Percentiles rank a stretch among this genome's conserved stretches.
These are phyloP conservation scores for Lasioglossum marginatum DNA, from an alignment of 2,888 invertebrate species.

Conservation along the genomic window DNA sequence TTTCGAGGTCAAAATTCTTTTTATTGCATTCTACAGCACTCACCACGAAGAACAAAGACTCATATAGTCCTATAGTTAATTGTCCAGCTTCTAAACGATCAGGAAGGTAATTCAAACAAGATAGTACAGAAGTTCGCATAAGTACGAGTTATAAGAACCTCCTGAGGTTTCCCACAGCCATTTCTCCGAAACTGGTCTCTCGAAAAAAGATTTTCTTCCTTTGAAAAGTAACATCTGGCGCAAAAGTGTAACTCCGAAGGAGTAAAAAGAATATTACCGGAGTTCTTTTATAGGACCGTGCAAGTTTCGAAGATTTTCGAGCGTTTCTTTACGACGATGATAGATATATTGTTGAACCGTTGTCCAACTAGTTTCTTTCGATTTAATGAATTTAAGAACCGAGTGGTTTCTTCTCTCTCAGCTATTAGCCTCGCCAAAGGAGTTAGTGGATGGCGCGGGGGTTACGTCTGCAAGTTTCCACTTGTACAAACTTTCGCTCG, in stretches of 20 bases:
- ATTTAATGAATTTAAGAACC: constrained; percentile 45
- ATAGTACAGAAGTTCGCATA: background rate
- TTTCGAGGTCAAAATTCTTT: too few relatives aligned
- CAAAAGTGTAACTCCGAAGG: background rate
- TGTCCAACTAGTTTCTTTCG: background rate
- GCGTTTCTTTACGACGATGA: background rate
- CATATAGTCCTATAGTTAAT: background rate
- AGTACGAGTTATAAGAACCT: background rate
- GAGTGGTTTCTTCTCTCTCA: constrained; percentile 24
- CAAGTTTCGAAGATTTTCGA: background rate
- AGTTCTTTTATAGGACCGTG: background rate
- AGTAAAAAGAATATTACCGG: background rate
- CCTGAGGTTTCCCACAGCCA: background rate
- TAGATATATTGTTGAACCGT: background rate
- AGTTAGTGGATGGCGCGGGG: constrained; percentile 62
- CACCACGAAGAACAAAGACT: too few relatives aligned
- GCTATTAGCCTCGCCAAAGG: constrained; percentile 63
- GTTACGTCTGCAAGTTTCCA: constrained; percentile 63
- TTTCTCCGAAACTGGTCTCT: background rate
- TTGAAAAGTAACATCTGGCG: background rate
- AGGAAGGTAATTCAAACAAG: background rate
- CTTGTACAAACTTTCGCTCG: constrained; percentile 56
- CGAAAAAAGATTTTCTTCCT: background rate
- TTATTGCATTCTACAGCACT: too few relatives aligned
- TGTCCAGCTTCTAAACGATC: background rate